Base-by-base conservation (phyloP, 2,797 vertebrate genomes). In the Hozukius guyotensis region DNA sequence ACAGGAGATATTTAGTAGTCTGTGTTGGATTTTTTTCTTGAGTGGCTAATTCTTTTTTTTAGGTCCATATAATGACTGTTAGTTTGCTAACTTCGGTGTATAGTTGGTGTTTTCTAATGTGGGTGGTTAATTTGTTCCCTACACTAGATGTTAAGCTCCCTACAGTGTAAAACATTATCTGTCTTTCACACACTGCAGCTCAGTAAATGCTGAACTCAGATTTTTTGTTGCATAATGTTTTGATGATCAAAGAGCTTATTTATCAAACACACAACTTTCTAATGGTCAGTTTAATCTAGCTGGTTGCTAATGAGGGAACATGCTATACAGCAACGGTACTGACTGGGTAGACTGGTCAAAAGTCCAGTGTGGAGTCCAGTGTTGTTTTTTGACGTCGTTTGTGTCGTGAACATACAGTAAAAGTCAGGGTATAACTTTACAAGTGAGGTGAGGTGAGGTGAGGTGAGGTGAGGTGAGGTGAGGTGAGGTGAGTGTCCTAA, bases 401-500 rank as follows among this genome's bases (percentile, higher is more conserved):
- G 18, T 31, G 57, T 32, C 0, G 8, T 68, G 53, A 60, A 76
- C 24, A 65, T 16, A 46, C 22, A 70, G 73, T 38, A n/a, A 60
- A 46, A n/a, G 22, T 69, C 14, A 52, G 66, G 29, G 69, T 72
- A 2, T 60, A 69, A 78, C 79, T 85, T 67, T 65, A 80, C 22
- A 55, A 57, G 59, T 14, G 25, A 31, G 0, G 57, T 4, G 57
- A 24, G 49, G 22, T 60, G 61, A 27, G 13, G n/a, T 14, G 67
- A 36, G 12, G 4, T 36, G 12, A 16, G 32, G 27, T 3, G 13
- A 12, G 73, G 14, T 70, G 2, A 87, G 88, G 86, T 81, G 36
- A 91, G 88, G 82, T 91, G 89, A 38, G 36, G 34, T 10, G 18
- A 18, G 76, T 18, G 77, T 85, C 78, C 71, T 93, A 93, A 74